These are phyloP conservation scores for Eugnorisma glareosa DNA, from an alignment of 2,888 invertebrate species.

Conservation along the genomic window DNA sequence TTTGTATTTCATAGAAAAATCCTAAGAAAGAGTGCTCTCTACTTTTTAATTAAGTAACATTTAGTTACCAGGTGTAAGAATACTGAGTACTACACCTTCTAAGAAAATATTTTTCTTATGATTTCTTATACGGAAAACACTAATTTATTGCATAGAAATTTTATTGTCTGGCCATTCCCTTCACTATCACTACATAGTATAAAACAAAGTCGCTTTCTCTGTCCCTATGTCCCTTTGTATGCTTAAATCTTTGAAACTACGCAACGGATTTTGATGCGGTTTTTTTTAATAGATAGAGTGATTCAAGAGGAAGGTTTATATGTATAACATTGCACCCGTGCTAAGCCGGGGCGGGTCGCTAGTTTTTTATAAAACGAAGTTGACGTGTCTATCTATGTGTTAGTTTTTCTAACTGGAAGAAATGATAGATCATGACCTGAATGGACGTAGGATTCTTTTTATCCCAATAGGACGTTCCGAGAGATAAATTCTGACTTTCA, in stretches of 20 bases:
- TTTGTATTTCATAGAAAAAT: background rate
- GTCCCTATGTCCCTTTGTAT: no score
- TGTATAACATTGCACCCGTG: no score
- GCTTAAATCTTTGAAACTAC: no score
- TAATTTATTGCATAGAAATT: background rate
- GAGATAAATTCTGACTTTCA: background rate
- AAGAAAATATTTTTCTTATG: background rate
- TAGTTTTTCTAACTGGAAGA: no score
- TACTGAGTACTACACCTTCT: no score
- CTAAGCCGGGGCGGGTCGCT: no score
- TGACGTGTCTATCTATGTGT: background rate
- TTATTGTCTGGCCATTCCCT: background rate
- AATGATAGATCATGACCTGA: background rate
- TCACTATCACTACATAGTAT: no score
- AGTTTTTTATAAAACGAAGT: no score
- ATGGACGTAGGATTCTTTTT: background rate
- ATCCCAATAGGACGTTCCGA: background rate
- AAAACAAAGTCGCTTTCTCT: no score
- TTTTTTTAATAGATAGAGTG: no score
- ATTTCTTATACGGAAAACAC: background rate
- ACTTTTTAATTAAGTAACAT: background rate
- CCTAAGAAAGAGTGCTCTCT: background rate
- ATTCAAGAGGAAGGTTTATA: no score
- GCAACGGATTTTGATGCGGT: no score
- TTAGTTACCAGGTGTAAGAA: background rate